Base-by-base conservation (phyloP, 1,140 invertebrate species). In the Globodera rostochiensis region DNA sequence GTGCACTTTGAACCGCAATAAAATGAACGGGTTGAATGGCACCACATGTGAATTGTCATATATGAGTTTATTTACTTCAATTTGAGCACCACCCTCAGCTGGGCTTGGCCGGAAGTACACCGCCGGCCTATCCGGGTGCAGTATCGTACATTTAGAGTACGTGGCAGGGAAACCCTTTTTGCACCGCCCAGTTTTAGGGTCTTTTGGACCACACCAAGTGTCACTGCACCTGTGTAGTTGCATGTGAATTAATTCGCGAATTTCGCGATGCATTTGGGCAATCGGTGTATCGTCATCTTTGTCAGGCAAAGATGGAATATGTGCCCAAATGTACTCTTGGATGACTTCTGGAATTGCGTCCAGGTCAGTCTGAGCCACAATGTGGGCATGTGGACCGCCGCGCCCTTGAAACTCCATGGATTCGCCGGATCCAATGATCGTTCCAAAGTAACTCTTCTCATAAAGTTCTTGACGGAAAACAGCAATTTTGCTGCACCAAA, bases 221-320 rank as follows among this genome's bases (percentile, higher is more conserved):
- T 46, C 74, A 49, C 21, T 25, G 3, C 74, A 75, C 15, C 49
- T 64, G 60, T 75, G 74, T 8, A 75, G 21, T 75, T 75, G 74
- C 6, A 57, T 64, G 4, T 15, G 21, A 1, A 75, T 50, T 8
- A 75, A 64, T 45, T 50, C 13, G 11, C 74, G 74, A 75, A 75
- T 25, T 7, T 75, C 60, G 5, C 74, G 49, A 8, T 57, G 49
- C 49, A 75, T 57, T 19, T 75, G 57, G 5, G 74, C 74, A n/a
- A 50, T 57, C 3, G 57, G 19, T 1, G 74, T 57, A n/a, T 75
- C 21, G 64, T 75, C 74, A 7, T n/a, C 53, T 11, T 76, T 5
- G 5, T 57, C 11, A 7, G 74, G 74, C n/a, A 60, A 7, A 36
- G 5, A 1, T 6, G 74, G 74, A 15, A 76, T 76, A 53, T 76